Conservation (phyloP, 1,140 invertebrate species). For the Meloidogyne hapla region DNA sequence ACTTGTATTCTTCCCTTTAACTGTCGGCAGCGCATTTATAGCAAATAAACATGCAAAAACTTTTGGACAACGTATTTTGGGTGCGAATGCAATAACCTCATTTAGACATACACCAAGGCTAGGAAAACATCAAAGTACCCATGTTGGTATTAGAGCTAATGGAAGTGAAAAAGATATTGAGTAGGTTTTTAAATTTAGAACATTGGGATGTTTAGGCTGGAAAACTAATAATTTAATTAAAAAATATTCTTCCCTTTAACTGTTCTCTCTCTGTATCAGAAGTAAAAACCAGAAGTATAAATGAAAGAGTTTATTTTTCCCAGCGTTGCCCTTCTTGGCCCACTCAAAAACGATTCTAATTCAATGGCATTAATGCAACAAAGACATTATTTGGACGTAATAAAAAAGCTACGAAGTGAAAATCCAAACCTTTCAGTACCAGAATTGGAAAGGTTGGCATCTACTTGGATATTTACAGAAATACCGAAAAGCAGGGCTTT, state of each 20-base stretch:
- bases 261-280: too few relatives aligned
- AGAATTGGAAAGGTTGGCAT: slow-evolving; percentile 86
- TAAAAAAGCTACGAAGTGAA: slow-evolving; percentile 82
- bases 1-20: slow-evolving; percentile 68
- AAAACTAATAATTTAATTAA: too few relatives aligned
- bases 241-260: too few relatives aligned
- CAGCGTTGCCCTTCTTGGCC: slow-evolving; percentile 45
- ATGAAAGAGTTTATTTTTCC: too few relatives aligned
- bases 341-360: slow-evolving; percentile 47
- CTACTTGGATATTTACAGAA: slow-evolving; percentile 84
- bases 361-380: slow-evolving; percentile 77
- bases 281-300: too few relatives aligned
- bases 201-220: too few relatives aligned
- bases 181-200: slow-evolving; percentile 47
- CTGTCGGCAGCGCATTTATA: slow-evolving; percentile 68
- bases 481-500: slow-evolving; percentile 94
- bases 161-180: slow-evolving; percentile 44
- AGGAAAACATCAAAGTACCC: slow-evolving; percentile 27
- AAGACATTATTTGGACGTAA: slow-evolving; percentile 82
- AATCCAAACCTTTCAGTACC: slow-evolving; percentile 80
- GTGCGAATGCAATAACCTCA: slow-evolving; percentile 35
- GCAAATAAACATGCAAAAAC: slow-evolving; percentile 53
- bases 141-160: slow-evolving; percentile 34
- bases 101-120: slow-evolving; percentile 34
- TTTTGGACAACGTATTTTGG: slow-evolving; percentile 45